Evolutionary conservation across 2,888 invertebrate species (phyloP).

Genomic region (Apamea anceps): DNA sequence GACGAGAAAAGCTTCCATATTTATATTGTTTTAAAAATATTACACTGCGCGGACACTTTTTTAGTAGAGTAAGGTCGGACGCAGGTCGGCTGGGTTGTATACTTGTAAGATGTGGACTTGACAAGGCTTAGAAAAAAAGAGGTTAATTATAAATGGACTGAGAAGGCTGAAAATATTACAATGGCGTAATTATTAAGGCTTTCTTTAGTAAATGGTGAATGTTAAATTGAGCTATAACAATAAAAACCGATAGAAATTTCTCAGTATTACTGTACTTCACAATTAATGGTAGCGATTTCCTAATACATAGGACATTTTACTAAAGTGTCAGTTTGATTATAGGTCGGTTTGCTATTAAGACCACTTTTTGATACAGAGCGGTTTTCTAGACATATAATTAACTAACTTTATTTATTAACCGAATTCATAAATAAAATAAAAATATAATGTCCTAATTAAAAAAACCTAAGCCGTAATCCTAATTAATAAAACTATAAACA

Average conservation of each 20-base stretch:
- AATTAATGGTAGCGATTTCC: too few species aligned
- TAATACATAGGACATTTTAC: too few species aligned
- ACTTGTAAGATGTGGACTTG: slow-evolving; percentile 15
- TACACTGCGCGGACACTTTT: slow-evolving; percentile 36
- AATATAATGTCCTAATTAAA: not conserved
- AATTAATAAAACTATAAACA: not conserved
- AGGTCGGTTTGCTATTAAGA: too few species aligned
- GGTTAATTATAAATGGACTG: slow-evolving; percentile 20
- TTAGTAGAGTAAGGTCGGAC: slow-evolving; percentile 42
- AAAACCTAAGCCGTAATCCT: too few species aligned
- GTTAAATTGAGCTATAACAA: too few species aligned
- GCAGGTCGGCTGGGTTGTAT: slow-evolving; percentile 8
- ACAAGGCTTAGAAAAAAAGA: slow-evolving; percentile 6
- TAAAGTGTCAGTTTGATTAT: too few species aligned
- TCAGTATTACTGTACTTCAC: too few species aligned
- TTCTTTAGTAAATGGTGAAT: not conserved
- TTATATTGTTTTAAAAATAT: slow-evolving; percentile 60
- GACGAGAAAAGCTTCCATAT: slow-evolving; percentile 48
- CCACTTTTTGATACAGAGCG: not conserved
- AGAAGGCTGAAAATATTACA: not conserved
- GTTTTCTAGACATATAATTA: not conserved
- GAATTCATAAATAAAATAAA: not conserved
- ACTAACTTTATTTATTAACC: not conserved
- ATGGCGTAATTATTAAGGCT: not conserved
- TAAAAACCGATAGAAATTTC: too few species aligned